Evolutionary conservation across 2,888 invertebrate genomes (phyloP), one percentile per base, ranked within the genome.

Genomic region (Tiliacea citrago): DNA sequence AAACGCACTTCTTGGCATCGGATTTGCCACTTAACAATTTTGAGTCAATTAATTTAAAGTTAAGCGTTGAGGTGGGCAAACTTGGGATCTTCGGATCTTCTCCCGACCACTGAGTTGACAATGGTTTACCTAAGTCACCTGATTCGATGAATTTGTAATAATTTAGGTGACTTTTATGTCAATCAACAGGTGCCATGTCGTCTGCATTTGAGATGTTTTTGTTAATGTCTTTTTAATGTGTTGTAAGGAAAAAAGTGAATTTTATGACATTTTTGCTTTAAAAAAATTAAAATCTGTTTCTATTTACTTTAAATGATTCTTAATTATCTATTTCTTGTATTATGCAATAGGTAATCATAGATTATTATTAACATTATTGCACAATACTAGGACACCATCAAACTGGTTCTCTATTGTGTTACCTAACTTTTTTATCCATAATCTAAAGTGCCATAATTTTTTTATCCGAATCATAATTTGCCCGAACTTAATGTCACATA

Each of bases 11-110:
- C 65, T 45, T 67, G 42, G 53, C 21, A 71, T 39, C 83, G 61
- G 60, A 79, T 79, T 72, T 79, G 61, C 35, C 57, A 75, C 75
- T 83, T 62, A 60, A 8, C 66, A 72, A 77, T 83, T 83, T 72
- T 62, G 68, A 69, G 57, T 51, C 72, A 75, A 82, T 82, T 82
- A 79, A 79, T 83, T 78, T 79, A 45, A 72, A 75, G 49, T 55
- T 67, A 73, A 83, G 61, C 35, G 55, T n/a, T 72, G 67, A 83
- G 72, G 69, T 79, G 35, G 21, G 57, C 47, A 47, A 72, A 77
- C 42, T 77, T 39, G 42, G 18, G 45, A 49, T 51, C 21, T 47
- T 29, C 24, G n/a, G 39, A 67, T 70, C 29, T 68, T 42, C 5
- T 8, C 29, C 21, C 57, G n/a, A 60, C 69, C 67, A 57, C 51